A percentile compares a stretch with the other conserved stretches of the same genome.
phyloP scores from a whole-genome alignment of 2,113 vertebrate genomes.

The Ceratotherium simum region DNA sequence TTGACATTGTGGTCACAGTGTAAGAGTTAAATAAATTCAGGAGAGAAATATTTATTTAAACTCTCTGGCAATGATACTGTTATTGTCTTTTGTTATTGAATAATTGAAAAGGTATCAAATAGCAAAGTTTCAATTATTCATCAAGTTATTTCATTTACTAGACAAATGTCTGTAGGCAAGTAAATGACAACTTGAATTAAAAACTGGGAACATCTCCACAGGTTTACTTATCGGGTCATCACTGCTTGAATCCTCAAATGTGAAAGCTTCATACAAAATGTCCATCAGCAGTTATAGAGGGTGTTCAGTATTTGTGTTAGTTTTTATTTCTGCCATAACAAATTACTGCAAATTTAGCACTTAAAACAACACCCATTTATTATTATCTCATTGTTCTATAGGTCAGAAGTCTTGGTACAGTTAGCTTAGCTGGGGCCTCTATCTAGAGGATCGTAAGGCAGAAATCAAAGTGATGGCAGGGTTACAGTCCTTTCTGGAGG shows the following conservation, averaged over 20 bases:
- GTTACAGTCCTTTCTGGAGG: background rate
- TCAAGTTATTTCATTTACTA: conserved; percentile 83
- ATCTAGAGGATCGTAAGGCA: background rate
- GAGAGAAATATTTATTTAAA: conserved; percentile 81
- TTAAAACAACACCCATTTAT: background rate
- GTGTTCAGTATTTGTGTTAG: background rate
- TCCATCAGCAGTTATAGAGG: background rate
- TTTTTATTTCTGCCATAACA: conserved; percentile 21
- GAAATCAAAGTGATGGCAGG: background rate
- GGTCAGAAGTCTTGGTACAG: background rate
- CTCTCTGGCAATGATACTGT: conserved; percentile 77
- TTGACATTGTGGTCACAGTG: conserved; percentile 62
- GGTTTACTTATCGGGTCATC: conserved; percentile 69
- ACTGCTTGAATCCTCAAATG: conserved; percentile 31
- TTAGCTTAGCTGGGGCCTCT: background rate
- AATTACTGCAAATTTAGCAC: background rate
- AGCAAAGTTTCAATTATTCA: conserved; percentile 86
- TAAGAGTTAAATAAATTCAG: conserved; percentile 78
- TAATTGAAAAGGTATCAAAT: conserved; percentile 86
- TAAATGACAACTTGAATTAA: conserved; percentile 82
- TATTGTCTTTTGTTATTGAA: conserved; percentile 83
- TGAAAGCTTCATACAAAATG: conserved; percentile 46
- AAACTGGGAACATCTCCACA: conserved; percentile 70
- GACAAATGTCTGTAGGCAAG: conserved; percentile 84
- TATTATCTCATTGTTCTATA: background rate